Percentiles rank a stretch among this genome's conserved stretches.
These are phyloP conservation scores for Hypsopygia costalis DNA, from an alignment of 2,888 invertebrate genomes.

Conservation along the genomic window DNA sequence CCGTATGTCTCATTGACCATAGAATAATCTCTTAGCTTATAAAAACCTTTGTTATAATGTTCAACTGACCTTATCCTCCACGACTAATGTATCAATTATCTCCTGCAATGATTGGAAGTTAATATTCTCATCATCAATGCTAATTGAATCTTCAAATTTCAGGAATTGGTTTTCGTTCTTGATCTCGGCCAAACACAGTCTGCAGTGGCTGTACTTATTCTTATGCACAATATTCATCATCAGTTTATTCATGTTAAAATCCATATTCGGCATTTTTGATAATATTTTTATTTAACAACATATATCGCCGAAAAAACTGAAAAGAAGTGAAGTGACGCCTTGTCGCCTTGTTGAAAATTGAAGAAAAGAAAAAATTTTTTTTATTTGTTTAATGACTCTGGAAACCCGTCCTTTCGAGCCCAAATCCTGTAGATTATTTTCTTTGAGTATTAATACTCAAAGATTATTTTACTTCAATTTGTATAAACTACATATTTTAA, in stretches of 20 bases:
- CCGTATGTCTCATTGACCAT: too few species aligned
- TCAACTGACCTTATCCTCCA: slow-evolving; percentile 39
- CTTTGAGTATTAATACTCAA: too few species aligned
- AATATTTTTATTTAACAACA: slow-evolving; percentile 25
- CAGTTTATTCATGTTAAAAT: slow-evolving; percentile 36
- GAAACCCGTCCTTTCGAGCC: too few species aligned
- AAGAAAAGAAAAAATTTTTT: too few species aligned
- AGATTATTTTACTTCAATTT: too few species aligned
- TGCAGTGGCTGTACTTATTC: slow-evolving; percentile 58
- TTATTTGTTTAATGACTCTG: too few species aligned
- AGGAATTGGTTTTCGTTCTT: slow-evolving; percentile 38
- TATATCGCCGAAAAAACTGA: slow-evolving; percentile 14
- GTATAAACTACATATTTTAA: too few species aligned
- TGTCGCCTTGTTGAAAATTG: slow-evolving; percentile 55
- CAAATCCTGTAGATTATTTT: too few species aligned
- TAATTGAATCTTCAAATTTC: slow-evolving; percentile 49
- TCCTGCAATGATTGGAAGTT: slow-evolving; percentile 33
- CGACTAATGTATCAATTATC: slow-evolving; percentile 39
- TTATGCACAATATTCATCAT: slow-evolving; percentile 53
- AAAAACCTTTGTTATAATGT: too few species aligned
- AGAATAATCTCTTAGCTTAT: too few species aligned
- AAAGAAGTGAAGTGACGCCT: slow-evolving; percentile 41
- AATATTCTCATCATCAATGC: slow-evolving; percentile 26
- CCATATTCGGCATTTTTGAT: slow-evolving; percentile 25
- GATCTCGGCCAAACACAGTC: slow-evolving; percentile 59